Conservation (phyloP, 2,888 invertebrate genomes). For the Acrobasis repandana region DNA sequence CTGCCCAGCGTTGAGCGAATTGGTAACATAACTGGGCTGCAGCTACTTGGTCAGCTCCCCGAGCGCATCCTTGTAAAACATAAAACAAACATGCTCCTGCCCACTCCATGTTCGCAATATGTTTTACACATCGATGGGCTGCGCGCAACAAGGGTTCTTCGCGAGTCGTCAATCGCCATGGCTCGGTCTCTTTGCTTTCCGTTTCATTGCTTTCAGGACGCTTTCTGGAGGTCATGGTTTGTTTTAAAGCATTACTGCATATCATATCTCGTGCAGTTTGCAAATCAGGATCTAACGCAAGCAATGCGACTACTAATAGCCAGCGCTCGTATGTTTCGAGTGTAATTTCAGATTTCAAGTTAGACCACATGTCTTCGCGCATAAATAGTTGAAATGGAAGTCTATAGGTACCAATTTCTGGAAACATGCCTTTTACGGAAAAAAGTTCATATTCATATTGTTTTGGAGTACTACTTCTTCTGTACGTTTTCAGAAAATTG, state of each 20-base stretch:
- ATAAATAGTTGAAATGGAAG: conserved; percentile 76
- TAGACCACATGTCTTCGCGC: conserved; percentile 78
- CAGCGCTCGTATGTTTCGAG: conserved; percentile 76
- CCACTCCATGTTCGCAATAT: conserved; percentile 81
- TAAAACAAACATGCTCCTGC: conserved; percentile 79
- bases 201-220: conserved; percentile 49
- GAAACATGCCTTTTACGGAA: conserved; percentile 77
- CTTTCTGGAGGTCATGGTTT: conserved; percentile 77
- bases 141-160: conserved; percentile 73
- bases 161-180: conserved; percentile 67
- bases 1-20: conserved; percentile 77
- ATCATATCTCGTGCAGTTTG: conserved; percentile 79
- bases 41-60: conserved; percentile 79
- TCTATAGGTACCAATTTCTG: conserved; percentile 75
- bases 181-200: conserved; percentile 58
- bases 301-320: conserved; percentile 68
- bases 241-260: conserved; percentile 78
- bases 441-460: conserved; percentile 78
- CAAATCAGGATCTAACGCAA: conserved; percentile 66
- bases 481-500: conserved; percentile 71
- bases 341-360: conserved; percentile 78
- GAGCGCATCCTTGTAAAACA: conserved; percentile 75
- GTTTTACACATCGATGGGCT: conserved; percentile 73
- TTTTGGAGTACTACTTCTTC: conserved; percentile 67
- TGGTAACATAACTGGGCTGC: conserved; percentile 78